Evolutionary conservation across 2,113 vertebrate species (phyloP).

Genomic region (Proteles cristata): DNA sequence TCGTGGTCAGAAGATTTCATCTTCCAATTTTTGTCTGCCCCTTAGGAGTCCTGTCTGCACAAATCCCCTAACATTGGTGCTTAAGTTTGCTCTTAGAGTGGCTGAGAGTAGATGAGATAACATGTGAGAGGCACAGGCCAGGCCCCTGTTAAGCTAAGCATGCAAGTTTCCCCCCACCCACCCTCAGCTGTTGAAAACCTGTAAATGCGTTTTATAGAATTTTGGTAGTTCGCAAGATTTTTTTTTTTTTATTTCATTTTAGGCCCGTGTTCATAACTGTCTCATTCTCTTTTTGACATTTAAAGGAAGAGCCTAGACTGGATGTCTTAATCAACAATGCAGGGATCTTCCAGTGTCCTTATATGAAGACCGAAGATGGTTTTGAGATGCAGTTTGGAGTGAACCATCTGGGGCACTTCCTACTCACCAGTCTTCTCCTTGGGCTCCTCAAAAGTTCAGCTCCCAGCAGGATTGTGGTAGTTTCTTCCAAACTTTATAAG

Average conservation of each 20-base stretch:
- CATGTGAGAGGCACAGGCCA: background rate
- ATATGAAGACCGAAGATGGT: conserved; percentile 94
- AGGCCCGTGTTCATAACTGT: background rate
- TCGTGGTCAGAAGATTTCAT: background rate
- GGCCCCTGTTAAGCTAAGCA: background rate
- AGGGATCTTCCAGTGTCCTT: conserved; percentile 96
- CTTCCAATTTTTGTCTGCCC: background rate
- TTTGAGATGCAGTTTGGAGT: conserved; percentile 98
- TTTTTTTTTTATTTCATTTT: background rate
- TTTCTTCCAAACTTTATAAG: conserved; percentile 98
- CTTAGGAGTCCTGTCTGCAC: background rate
- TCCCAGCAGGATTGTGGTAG: conserved; percentile 94
- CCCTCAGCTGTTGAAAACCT: background rate
- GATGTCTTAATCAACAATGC: conserved; percentile 97
- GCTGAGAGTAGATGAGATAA: background rate
- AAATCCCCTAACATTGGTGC: background rate
- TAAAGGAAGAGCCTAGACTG: conserved; percentile 92
- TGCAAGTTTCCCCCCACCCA: background rate
- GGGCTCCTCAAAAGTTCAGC: conserved; percentile 93
- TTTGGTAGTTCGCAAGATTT: background rate
- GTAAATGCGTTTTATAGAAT: background rate
- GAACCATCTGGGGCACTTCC: conserved; percentile 97
- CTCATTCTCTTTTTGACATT: conserved; percentile 64
- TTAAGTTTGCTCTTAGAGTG: background rate
- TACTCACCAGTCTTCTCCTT: conserved; percentile 95